phyloP scores from a whole-genome alignment of 2,888 invertebrate species.

The Chorisops tibialis region DNA sequence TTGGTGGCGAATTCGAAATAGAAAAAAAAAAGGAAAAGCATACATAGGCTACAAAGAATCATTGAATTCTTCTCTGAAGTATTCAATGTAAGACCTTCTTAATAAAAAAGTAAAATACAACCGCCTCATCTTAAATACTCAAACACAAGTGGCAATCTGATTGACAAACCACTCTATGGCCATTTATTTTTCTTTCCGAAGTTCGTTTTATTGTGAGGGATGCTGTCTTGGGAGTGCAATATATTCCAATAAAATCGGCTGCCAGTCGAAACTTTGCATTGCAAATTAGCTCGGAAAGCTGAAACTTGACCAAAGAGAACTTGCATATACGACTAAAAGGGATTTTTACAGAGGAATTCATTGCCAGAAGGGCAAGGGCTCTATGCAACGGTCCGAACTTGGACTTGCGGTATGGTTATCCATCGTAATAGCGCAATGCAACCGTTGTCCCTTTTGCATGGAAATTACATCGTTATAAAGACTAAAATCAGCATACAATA shows the following conservation, averaged over 20 bases:
- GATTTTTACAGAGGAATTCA: not conserved
- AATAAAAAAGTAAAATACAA: too few species aligned
- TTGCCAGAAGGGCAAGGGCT: not conserved
- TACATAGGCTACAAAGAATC: too few species aligned
- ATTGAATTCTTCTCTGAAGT: too few species aligned
- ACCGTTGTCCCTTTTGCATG: conserved; percentile 22
- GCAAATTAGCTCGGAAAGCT: conserved; percentile 20
- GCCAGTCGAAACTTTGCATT: conserved; percentile 14
- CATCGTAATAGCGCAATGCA: not conserved
- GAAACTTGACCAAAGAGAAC: conserved; percentile 16
- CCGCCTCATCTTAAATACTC: not conserved
- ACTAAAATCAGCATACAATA: conserved; percentile 26
- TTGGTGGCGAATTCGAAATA: too few species aligned
- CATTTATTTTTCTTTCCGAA: conserved; percentile 5
- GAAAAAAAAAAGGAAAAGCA: too few species aligned
- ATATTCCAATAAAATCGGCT: conserved; percentile 23
- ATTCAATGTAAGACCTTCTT: too few species aligned
- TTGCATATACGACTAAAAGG: not conserved
- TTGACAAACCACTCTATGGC: conserved; percentile 10
- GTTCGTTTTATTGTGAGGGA: not conserved
- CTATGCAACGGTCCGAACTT: not conserved
- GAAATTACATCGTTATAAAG: conserved; percentile 25
- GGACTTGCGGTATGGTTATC: not conserved
- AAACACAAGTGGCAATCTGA: conserved; percentile 16
- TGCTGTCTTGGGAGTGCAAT: not conserved